Percentiles rank a stretch among this genome's conserved stretches.
Evolutionary conservation across 2,888 invertebrate species (phyloP).

Genomic region (Chesias legatella): DNA sequence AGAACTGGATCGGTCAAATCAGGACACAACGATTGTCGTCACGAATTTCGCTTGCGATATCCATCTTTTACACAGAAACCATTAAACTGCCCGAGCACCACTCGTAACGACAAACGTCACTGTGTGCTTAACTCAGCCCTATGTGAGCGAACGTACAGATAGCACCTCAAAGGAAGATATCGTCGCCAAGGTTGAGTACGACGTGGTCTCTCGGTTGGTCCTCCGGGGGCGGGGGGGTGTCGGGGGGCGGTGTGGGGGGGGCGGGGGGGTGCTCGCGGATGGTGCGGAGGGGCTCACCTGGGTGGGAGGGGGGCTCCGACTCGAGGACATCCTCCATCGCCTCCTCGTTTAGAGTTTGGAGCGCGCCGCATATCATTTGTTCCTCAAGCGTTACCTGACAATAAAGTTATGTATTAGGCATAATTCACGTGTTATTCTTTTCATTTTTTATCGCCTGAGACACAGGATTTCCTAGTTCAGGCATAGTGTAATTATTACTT

Average conservation of each 20-base stretch:
- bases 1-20: no score
- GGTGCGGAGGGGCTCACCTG: slow-evolving; percentile 75
- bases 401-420: background rate
- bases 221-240: slow-evolving; percentile 19
- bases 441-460: no score
- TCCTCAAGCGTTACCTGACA: slow-evolving; percentile 94
- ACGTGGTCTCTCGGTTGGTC: slow-evolving; percentile 41
- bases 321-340: slow-evolving; percentile 94
- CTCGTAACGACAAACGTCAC: no score
- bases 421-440: no score
- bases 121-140: no score
- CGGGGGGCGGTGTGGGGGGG: slow-evolving; percentile 31
- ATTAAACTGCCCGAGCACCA: no score
- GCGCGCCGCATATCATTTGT: slow-evolving; percentile 96
- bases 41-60: no score
- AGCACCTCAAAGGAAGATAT: slow-evolving; percentile 48
- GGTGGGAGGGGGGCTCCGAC: slow-evolving; percentile 80
- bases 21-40: no score
- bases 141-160: no score
- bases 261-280: slow-evolving; percentile 50
- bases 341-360: slow-evolving; percentile 95
- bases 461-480: no score
- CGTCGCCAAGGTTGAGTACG: slow-evolving; percentile 57
- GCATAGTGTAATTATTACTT: no score
- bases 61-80: no score